Base-by-base conservation (phyloP, 1,140 invertebrate species). In the Brachionus asplanchnoidis region DNA sequence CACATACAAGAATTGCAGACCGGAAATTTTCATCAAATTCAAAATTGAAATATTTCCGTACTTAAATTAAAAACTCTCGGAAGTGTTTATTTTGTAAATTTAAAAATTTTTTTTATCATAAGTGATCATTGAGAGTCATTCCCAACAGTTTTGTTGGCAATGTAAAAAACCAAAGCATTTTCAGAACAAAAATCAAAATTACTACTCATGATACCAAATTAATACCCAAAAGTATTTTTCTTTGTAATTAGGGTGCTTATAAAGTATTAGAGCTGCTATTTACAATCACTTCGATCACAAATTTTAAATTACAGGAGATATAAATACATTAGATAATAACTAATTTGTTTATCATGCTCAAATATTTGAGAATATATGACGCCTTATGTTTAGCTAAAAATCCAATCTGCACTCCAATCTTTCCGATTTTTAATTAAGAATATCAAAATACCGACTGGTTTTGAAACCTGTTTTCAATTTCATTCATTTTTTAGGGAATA, bases 371-470 rank as follows among this genome's bases (percentile, higher is more conserved):
- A 60, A 60, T 46, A 3, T 46, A 60, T 20, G 53, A 60, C 53
- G 53, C 53, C 53, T 60, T 56, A 23, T 60, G 53, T 60, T 60
- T 9, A 60, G 20, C n/a, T 23, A 7, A 53, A 60, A 60, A 60
- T 60, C 17, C n/a, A 60, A 60, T 8, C 53, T 60, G 53, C 9
- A 8, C 53, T 60, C 17, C n/a, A 20, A 60, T 8, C 20, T 20
- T 20, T 60, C 53, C 53, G 53, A 60, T 60, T 60, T 23, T 5
- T 46, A 73, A 73, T 73, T 17, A 42, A 11, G 42, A 46, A 73
- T 42, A 73, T 73, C n/a, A 73, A 73, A 40, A 73, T 73, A 73
- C 36, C 70, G 70, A 73, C 36, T 73, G 36, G 70, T 17, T 73
- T 36, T 73, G 5, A 73, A 73, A 26, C 70, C 36, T 42, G 42